phyloP scores from a whole-genome alignment of 2,797 vertebrate species.

The Danio aesculapii region DNA sequence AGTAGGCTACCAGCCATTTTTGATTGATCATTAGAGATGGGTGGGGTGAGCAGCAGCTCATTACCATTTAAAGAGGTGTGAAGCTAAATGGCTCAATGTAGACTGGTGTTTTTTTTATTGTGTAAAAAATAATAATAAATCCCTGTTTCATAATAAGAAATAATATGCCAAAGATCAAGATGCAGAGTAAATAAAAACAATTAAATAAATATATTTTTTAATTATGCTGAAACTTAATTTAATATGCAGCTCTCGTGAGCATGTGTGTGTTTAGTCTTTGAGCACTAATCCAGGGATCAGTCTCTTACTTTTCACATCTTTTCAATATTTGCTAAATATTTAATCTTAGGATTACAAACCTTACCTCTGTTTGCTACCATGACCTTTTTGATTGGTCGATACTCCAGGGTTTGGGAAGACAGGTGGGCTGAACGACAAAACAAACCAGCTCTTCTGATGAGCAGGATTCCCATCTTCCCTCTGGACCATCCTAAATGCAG shows the following conservation, averaged over 20 bases:
- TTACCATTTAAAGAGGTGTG: too few species aligned
- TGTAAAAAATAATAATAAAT: too few species aligned
- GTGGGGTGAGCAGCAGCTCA: too few species aligned
- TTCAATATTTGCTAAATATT: not conserved
- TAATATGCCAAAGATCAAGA: not conserved
- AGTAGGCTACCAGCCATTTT: too few species aligned
- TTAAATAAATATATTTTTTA: not conserved
- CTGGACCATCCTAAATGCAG: slow-evolving; percentile 58
- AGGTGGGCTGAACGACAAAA: slow-evolving; percentile 69
- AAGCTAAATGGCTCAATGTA: too few species aligned
- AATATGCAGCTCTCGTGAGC: not conserved
- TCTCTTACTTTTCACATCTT: not conserved
- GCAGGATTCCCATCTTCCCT: slow-evolving; percentile 70
- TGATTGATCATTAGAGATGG: too few species aligned
- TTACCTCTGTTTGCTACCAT: slow-evolving; percentile 85
- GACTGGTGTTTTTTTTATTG: too few species aligned
- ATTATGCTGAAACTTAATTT: slow-evolving; percentile 1
- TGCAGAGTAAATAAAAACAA: slow-evolving; percentile 3
- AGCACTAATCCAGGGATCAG: slow-evolving; percentile 19
- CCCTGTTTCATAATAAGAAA: too few species aligned
- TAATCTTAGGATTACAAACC: slow-evolving; percentile 4
- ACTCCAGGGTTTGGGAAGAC: slow-evolving; percentile 66
- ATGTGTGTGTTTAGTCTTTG: slow-evolving; percentile 2
- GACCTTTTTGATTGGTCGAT: slow-evolving; percentile 81
- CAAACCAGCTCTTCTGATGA: slow-evolving; percentile 68